phyloP scores from a whole-genome alignment of 2,888 invertebrate species.

The Argynnis bischoffii region DNA sequence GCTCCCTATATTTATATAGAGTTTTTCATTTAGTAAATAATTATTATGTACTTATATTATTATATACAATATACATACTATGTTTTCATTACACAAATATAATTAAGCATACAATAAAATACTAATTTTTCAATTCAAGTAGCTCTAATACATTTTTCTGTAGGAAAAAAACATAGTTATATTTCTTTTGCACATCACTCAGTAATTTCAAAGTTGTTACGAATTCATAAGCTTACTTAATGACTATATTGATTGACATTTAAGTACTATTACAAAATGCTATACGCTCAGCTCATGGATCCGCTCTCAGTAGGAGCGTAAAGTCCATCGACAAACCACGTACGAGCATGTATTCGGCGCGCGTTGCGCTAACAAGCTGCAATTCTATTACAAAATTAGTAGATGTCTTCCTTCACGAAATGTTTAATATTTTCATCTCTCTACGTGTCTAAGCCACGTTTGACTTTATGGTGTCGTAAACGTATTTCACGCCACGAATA shows the following conservation, averaged over 20 bases:
- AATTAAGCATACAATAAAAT: too few relatives aligned
- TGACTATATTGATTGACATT: background rate
- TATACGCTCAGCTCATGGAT: slow-evolving; percentile 19
- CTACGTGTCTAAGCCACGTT: slow-evolving; percentile 34
- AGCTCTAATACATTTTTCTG: too few relatives aligned
- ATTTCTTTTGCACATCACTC: too few relatives aligned
- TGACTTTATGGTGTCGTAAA: slow-evolving; percentile 32
- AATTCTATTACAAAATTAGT: slow-evolving; percentile 77
- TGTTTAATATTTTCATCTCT: slow-evolving; percentile 51
- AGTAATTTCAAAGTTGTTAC: too few relatives aligned
- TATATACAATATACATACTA: too few relatives aligned
- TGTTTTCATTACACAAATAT: too few relatives aligned
- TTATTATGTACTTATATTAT: background rate
- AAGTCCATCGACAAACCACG: slow-evolving; percentile 51
- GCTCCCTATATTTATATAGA: slow-evolving; percentile 36
- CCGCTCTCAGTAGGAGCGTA: slow-evolving; percentile 46
- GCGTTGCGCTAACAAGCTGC: slow-evolving; percentile 73
- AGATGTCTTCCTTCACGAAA: slow-evolving; percentile 58
- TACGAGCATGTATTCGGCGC: slow-evolving; percentile 66
- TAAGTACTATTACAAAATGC: background rate
- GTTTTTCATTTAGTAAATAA: slow-evolving; percentile 23
- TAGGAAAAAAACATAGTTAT: too few relatives aligned
- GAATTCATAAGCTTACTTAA: too few relatives aligned
- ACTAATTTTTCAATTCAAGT: too few relatives aligned
- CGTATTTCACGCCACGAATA: slow-evolving; percentile 25